These are phyloP conservation scores for Limnephilus auricula DNA, from an alignment of 2,888 invertebrate genomes.

Conservation along the genomic window DNA sequence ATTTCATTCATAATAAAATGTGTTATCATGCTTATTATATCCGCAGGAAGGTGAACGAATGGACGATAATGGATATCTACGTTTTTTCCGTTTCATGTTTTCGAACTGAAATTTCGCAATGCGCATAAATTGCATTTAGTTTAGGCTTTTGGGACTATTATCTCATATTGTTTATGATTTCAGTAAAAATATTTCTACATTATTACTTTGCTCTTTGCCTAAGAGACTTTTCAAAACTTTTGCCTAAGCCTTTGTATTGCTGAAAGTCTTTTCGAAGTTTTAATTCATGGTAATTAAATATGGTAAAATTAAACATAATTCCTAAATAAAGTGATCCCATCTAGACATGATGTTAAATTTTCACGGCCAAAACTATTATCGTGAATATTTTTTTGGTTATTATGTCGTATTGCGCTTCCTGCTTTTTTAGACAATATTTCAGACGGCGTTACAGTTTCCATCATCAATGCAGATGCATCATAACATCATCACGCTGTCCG, in stretches of 20 bases:
- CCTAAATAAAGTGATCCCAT: background rate
- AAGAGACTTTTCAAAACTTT: background rate
- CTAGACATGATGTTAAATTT: no score
- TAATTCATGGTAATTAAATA: no score
- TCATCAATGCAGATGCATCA: no score
- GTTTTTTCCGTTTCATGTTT: background rate
- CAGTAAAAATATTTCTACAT: no score
- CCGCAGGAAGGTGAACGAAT: conserved; percentile 2
- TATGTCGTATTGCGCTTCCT: no score
- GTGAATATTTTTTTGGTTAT: no score
- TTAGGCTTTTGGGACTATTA: background rate
- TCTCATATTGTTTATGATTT: background rate
- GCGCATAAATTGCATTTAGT: background rate
- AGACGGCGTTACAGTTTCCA: no score
- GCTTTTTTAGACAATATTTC: no score
- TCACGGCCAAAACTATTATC: no score
- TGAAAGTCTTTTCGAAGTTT: background rate
- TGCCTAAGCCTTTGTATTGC: background rate
- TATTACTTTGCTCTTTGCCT: background rate
- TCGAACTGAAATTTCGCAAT: background rate
- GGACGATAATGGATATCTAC: background rate
- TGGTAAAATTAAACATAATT: background rate
- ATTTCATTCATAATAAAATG: background rate
- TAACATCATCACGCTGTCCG: no score
- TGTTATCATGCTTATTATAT: background rate